These are phyloP conservation scores for Aphodius granarius DNA, from an alignment of 2,888 invertebrate genomes.

Conservation along the genomic window DNA sequence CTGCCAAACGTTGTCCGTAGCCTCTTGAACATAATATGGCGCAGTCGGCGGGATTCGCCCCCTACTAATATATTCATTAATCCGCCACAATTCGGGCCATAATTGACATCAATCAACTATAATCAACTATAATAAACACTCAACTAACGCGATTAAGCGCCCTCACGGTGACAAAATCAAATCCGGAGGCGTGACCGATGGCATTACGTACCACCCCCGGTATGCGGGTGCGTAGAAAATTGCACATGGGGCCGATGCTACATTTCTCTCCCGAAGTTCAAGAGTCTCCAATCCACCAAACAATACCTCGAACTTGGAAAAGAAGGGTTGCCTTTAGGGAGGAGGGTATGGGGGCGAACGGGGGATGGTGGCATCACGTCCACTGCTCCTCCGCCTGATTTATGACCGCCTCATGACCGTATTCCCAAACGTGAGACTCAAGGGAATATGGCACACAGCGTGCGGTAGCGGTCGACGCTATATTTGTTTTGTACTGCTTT, in stretches of 20 bases:
- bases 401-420: background rate
- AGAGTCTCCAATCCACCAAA: background rate
- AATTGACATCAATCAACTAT: background rate
- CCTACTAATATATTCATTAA: background rate
- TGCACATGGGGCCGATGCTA: background rate
- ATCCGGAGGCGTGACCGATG: background rate
- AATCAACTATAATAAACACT: background rate
- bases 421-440: background rate
- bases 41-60: too few relatives aligned
- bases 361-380: background rate
- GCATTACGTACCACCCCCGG: background rate
- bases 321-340: background rate
- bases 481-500: background rate
- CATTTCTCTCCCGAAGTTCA: background rate
- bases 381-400: background rate
- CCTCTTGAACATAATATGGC: too few relatives aligned
- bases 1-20: background rate
- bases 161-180: background rate
- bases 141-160: background rate
- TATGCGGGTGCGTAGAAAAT: background rate
- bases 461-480: background rate
- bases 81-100: background rate
- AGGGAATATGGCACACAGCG: background rate
- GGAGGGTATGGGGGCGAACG: background rate
- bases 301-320: background rate